These are phyloP conservation scores for Neocloeon triangulifer DNA, from an alignment of 1,140 invertebrate genomes.

Conservation along the genomic window DNA sequence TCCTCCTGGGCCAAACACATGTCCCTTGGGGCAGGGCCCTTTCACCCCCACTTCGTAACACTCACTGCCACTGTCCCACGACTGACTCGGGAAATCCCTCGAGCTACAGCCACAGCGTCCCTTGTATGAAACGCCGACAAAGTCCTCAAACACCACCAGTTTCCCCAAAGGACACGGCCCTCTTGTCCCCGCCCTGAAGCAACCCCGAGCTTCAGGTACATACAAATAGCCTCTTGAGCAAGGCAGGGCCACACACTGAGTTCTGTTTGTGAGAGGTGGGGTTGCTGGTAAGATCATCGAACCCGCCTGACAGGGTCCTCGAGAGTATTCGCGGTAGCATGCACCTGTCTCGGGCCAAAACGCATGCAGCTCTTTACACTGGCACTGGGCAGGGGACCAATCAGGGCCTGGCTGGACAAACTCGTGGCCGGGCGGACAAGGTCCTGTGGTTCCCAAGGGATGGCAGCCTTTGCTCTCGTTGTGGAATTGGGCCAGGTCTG, in stretches of 20 bases:
- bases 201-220: constrained; percentile 41
- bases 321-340: constrained; percentile 51
- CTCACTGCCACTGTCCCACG: too few species aligned
- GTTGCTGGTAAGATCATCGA: constrained; percentile 26
- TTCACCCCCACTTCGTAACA: background rate
- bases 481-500: constrained; percentile 44
- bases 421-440: constrained; percentile 42
- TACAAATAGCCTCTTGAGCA: constrained; percentile 48
- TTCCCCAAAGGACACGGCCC: constrained; percentile 45
- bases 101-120: constrained; percentile 55
- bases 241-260: constrained; percentile 32
- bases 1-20: constrained; percentile 21
- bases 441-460: constrained; percentile 47
- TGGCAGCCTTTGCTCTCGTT: constrained; percentile 39
- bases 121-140: constrained; percentile 53
- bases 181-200: constrained; percentile 44
- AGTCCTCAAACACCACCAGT: constrained; percentile 53
- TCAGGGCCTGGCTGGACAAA: constrained; percentile 24
- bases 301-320: constrained; percentile 41
- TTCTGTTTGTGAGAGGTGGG: constrained; percentile 27
- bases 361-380: constrained; percentile 44
- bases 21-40: constrained; percentile 10
- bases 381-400: constrained; percentile 26
- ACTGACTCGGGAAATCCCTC: too few species aligned
- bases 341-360: constrained; percentile 27